Conservation (phyloP, 2,113 vertebrate genomes). For the Myiozetetes cayanensis region DNA sequence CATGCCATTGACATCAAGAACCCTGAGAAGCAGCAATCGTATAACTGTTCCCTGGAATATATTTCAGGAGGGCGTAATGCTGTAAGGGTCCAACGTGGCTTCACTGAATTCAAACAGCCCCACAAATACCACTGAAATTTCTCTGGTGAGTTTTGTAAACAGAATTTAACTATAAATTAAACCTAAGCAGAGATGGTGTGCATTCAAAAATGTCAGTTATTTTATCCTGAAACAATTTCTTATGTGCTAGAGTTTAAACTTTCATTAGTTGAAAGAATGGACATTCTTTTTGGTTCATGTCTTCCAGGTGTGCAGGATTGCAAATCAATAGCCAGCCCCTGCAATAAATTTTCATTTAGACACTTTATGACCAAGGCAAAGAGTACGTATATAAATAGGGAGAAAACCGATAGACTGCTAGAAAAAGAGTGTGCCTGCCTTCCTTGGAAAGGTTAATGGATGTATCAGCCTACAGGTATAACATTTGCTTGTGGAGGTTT, state of each 20-base stretch:
- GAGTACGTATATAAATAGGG: neutral
- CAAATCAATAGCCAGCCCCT: slow-evolving; percentile 5
- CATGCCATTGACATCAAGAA: neutral
- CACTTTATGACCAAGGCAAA: neutral
- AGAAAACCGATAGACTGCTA: slow-evolving; percentile 16
- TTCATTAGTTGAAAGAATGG: slow-evolving; percentile 16
- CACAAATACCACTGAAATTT: neutral
- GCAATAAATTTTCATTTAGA: neutral
- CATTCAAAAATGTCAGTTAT: neutral
- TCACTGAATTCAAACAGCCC: neutral
- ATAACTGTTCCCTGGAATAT: neutral
- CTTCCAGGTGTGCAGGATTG: slow-evolving; percentile 30
- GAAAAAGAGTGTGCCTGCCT: neutral
- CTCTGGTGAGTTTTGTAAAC: neutral
- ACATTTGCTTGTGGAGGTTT: neutral
- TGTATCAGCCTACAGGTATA: neutral
- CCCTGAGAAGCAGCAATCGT: neutral
- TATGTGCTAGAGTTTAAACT: neutral
- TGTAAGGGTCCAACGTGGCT: neutral
- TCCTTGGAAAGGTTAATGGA: slow-evolving; percentile 5
- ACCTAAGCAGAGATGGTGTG: neutral
- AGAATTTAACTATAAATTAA: neutral
- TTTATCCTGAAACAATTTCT: neutral
- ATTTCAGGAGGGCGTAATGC: neutral
- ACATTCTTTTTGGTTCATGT: neutral